These are phyloP conservation scores for Pomatostomus ruficeps DNA, from an alignment of 2,113 vertebrate species.

Conservation along the genomic window DNA sequence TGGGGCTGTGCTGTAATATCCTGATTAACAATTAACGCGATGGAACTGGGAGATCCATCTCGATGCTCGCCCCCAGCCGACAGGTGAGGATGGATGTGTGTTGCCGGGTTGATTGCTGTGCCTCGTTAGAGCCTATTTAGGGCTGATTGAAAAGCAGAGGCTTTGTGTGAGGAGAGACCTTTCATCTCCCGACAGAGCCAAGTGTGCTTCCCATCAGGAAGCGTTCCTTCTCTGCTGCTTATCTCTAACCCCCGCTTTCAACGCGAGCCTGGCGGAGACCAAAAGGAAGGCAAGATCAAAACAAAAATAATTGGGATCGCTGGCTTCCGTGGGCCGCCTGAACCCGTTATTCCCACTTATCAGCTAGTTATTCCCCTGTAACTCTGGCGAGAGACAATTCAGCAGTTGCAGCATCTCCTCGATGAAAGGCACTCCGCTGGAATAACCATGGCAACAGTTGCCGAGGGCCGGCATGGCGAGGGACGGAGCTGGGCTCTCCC, in stretches of 20 bases:
- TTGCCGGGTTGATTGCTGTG: constrained; percentile 13
- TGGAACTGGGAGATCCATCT: background rate
- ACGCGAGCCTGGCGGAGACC: background rate
- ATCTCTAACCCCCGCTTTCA: background rate
- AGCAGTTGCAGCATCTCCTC: constrained; percentile 29
- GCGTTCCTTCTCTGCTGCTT: background rate
- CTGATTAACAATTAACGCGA: background rate
- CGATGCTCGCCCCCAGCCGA: background rate
- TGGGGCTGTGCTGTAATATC: background rate
- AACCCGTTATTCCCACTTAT: constrained; percentile 26
- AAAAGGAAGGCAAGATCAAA: constrained; percentile 37
- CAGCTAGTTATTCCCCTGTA: constrained; percentile 37
- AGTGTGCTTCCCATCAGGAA: constrained; percentile 20
- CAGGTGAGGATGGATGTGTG: background rate
- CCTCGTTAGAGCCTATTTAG: constrained; percentile 15
- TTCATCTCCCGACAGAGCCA: constrained; percentile 31
- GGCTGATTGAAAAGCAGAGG: constrained; percentile 33
- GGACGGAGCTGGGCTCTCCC: background rate
- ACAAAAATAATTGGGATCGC: constrained; percentile 19
- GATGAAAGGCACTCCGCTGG: constrained; percentile 40
- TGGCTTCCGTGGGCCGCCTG: constrained; percentile 16
- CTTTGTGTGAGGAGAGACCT: constrained; percentile 40
- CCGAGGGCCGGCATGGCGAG: background rate
- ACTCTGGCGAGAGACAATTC: constrained; percentile 46
- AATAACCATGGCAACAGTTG: constrained; percentile 68